Base-by-base conservation (phyloP, 2,797 vertebrate genomes). In the Mallotus villosus region DNA sequence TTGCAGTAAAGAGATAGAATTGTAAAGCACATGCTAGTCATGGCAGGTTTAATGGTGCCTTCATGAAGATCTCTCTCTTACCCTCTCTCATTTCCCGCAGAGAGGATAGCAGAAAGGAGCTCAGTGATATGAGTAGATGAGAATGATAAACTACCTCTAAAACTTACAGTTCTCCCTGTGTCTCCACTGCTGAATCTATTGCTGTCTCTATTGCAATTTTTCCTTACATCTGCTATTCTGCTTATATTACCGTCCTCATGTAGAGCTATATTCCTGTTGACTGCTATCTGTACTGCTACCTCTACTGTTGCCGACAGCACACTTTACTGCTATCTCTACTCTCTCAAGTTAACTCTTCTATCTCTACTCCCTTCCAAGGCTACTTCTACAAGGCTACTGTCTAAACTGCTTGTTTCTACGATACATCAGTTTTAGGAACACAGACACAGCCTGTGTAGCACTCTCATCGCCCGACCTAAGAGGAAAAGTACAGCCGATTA, bases 401-500 rank as follows among this genome's bases (percentile, higher is more conserved):
- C 37, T 12, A 41, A 41, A 14, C n/a, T 49, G 63, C 4, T 65
- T 46, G 34, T 46, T 21, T 11, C 64, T 25, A 11, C n/a, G 11
- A 66, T 14, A 49, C 49, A 49, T 46, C 65, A 53, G 49, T 29
- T 29, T 16, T 4, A 11, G 21, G 58, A 24, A 24, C n/a, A 53
- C 16, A 17, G 51, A 63, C 29, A 1, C 2, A 19, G 63, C 41
- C 34, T 62, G 16, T 37, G n/a, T 21, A 22, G 12, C 29, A 9
- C 29, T 62, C 27, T 70, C 67, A 53, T 67, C 63, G 76, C 61
- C 22, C 32, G 21, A 51, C 74, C 78, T 74, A 16, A 60, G 61
- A 55, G 77, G 64, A 68, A 73, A 79, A n/a, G 19, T 27, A 81
- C 49, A 22, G 63, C 81, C 66, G 75, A 80, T 74, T 79, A 8